A percentile compares a stretch with the other conserved stretches of the same genome.
Evolutionary conservation across 2,888 invertebrate genomes (phyloP).

Genomic region (Dasypogon diadema): DNA sequence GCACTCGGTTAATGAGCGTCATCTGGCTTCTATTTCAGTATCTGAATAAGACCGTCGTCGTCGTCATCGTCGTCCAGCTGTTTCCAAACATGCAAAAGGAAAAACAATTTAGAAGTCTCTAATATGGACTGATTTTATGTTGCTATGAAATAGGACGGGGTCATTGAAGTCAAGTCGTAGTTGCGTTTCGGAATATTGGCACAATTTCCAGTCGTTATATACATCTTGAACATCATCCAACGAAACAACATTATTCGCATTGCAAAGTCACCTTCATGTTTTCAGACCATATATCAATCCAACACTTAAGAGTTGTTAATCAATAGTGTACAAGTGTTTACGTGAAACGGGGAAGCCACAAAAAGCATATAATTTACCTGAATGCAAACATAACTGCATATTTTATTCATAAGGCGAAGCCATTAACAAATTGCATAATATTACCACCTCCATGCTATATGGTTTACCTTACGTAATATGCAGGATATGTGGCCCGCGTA

Average conservation of each 20-base stretch:
- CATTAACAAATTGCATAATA: slow-evolving; percentile 58
- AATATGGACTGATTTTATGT: too few species aligned
- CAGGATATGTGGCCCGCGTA: slow-evolving; percentile 16
- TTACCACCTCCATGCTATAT: slow-evolving; percentile 30
- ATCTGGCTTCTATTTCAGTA: slow-evolving; percentile 8
- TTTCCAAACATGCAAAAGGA: too few species aligned
- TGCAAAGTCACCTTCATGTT: neutral
- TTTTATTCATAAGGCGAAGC: slow-evolving; percentile 55
- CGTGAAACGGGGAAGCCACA: slow-evolving; percentile 10
- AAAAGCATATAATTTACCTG: slow-evolving; percentile 52
- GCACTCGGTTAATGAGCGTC: slow-evolving; percentile 21
- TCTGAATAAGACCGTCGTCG: too few species aligned
- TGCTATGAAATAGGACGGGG: too few species aligned
- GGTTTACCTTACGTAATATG: neutral
- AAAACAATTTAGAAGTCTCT: too few species aligned
- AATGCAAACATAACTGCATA: slow-evolving; percentile 53
- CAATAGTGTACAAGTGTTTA: slow-evolving; percentile 9
- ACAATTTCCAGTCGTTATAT: slow-evolving; percentile 1
- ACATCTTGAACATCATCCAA: neutral
- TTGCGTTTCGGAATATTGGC: neutral
- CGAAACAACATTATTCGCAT: too few species aligned
- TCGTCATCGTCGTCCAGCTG: too few species aligned
- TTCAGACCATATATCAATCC: slow-evolving; percentile 22
- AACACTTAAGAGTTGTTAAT: slow-evolving; percentile 41
- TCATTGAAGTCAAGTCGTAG: too few species aligned